Percentiles rank a stretch among this genome's conserved stretches.
Evolutionary conservation across 1,140 invertebrate genomes (phyloP).

Genomic region (Helicorthomorpha holstii): DNA sequence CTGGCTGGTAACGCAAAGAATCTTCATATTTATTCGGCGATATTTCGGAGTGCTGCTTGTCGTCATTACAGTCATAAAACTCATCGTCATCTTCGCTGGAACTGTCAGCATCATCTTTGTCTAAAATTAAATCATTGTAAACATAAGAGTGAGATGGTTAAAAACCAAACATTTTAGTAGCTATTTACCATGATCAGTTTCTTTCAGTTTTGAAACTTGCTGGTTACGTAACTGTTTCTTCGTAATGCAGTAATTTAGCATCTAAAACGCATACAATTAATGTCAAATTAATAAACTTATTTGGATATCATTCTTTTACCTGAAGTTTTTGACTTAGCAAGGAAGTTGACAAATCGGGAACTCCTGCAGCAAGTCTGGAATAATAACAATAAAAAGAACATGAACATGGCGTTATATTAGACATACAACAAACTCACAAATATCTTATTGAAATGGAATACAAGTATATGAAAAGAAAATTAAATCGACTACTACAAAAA

Average conservation of each 20-base stretch:
- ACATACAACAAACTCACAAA: no score
- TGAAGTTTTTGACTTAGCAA: slow-evolving; percentile 86
- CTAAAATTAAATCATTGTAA: background rate
- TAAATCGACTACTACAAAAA: no score
- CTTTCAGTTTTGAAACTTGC: slow-evolving; percentile 18
- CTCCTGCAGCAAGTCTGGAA: no score
- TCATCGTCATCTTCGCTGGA: slow-evolving; percentile 41
- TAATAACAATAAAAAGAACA: no score
- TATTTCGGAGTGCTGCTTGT: slow-evolving; percentile 23
- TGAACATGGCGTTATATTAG: no score
- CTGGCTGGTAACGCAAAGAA: slow-evolving; percentile 45
- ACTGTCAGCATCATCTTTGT: background rate
- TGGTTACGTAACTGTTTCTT: slow-evolving; percentile 37
- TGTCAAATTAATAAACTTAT: background rate
- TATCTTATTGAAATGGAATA: no score
- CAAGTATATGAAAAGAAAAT: no score
- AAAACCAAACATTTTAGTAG: background rate
- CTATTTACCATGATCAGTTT: slow-evolving; percentile 19
- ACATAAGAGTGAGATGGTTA: background rate
- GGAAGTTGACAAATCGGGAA: slow-evolving; percentile 47
- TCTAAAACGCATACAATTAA: slow-evolving; percentile 34
- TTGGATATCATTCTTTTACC: slow-evolving; percentile 20
- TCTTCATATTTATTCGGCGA: slow-evolving; percentile 24
- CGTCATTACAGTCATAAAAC: slow-evolving; percentile 66
- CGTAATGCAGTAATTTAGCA: slow-evolving; percentile 90